Base-by-base conservation (phyloP, 2,888 invertebrate genomes). In the Polydrusus cervinus region DNA sequence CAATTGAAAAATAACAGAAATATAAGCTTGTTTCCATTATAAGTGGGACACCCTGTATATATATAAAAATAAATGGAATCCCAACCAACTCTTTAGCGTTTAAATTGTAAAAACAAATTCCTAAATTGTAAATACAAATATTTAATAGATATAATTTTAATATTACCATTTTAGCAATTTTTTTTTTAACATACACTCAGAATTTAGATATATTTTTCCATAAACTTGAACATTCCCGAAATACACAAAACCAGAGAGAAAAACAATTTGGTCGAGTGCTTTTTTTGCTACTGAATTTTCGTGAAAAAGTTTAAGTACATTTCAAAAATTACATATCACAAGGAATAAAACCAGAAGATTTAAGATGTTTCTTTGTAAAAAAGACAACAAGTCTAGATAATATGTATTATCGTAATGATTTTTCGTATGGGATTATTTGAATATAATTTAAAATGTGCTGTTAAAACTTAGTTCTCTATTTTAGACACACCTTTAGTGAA, bases 201-300 rank as follows among this genome's bases (percentile, higher is more conserved):
- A 47, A 47, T 16, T n/a, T 16, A 16, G 16, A n/a, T 47, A 47
- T 14, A 6, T 16, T 47, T 47, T 47, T 47, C 16, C 16, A 47
- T 47, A 16, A 3, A 47, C 47, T 47, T 47, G 16, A 47, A 16
- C 16, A 16, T 47, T n/a, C 25, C n/a, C n/a, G 25, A 53, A 53
- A 30, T n/a, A 30, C 25, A 13, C 16, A 11, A 53, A 20, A 53
- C 25, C 30, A n/a, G 53, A n/a, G 30, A 30, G 53, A 53, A 53
- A 14, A 62, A 62, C 61, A 38, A 61, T 38, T 61, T 40, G 18
- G 40, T 61, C 20, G 25, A 62, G 43, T 25, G 45, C 45, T 62
- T 25, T 34, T 34, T 34, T 34, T 43, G 40, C 18, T 18, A 18
- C 40, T 1, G 38, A 61, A 13, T 38, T 61, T 20, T 40, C 18